These are phyloP conservation scores for Zele albiditarsus DNA, from an alignment of 2,888 invertebrate genomes.

Conservation along the genomic window DNA sequence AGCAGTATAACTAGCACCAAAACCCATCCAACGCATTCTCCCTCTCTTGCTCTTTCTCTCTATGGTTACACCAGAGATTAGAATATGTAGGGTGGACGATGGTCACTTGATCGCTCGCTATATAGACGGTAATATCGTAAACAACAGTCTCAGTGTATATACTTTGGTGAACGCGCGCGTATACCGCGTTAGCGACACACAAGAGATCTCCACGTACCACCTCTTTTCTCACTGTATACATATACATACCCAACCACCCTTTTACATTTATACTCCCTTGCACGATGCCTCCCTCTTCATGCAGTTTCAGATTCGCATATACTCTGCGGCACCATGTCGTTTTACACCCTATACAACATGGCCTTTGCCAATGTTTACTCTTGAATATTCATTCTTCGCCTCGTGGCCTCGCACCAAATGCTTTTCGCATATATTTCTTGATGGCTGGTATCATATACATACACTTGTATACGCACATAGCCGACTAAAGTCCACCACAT, in stretches of 20 bases:
- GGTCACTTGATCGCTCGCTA: constrained; percentile 64
- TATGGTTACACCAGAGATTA: constrained; percentile 59
- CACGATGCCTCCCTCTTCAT: constrained; percentile 6
- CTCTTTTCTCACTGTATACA: constrained; percentile 22
- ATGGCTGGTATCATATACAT: constrained; percentile 34
- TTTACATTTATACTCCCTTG: background rate
- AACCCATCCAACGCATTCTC: background rate
- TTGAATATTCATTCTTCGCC: constrained; percentile 68
- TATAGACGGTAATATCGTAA: constrained; percentile 69
- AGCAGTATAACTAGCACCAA: background rate
- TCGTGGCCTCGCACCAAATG: constrained; percentile 25
- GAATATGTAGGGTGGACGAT: constrained; percentile 56
- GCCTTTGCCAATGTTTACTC: constrained; percentile 58
- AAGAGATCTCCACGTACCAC: background rate
- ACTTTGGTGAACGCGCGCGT: constrained; percentile 54
- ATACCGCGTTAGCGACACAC: background rate
- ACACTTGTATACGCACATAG: constrained; percentile 35
- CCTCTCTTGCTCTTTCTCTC: background rate
- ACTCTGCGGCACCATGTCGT: constrained; percentile 30
- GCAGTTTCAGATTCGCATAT: constrained; percentile 24
- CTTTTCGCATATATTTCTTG: constrained; percentile 27
- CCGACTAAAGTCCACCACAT: constrained; percentile 54
- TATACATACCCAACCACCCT: constrained; percentile 19
- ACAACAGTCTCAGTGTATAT: constrained; percentile 53
- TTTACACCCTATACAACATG: constrained; percentile 54